Percentiles rank a stretch among this genome's conserved stretches.
Evolutionary conservation across 2,797 vertebrate genomes (phyloP).

Genomic region (Takifugu ocellatus): DNA sequence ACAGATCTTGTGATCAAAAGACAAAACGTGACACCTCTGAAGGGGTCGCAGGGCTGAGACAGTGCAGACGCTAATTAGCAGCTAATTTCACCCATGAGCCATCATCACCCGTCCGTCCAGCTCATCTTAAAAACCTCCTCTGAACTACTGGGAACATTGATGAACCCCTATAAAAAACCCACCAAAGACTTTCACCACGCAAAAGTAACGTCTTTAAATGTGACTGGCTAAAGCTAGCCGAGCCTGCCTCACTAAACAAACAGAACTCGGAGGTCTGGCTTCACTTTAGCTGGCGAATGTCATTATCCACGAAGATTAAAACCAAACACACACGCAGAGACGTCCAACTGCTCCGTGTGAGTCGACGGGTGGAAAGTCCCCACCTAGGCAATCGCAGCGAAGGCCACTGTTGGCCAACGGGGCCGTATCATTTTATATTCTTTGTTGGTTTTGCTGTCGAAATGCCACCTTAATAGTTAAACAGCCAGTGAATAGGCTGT

Average conservation of each 20-base stretch:
- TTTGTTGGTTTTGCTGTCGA: conserved; percentile 1
- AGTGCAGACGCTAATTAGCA: no score
- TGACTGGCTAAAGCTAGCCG: conserved; percentile 33
- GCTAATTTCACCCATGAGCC: no score
- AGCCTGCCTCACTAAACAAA: conserved; percentile 52
- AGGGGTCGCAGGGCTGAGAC: conserved; percentile 3
- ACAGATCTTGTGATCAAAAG: conserved; percentile 22
- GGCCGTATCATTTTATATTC: background rate
- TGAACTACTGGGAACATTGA: conserved; percentile 8
- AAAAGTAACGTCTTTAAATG: conserved; percentile 34
- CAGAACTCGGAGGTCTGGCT: conserved; percentile 61
- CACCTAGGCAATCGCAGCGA: conserved; percentile 12
- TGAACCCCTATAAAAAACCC: conserved; percentile 16
- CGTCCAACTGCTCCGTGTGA: conserved; percentile 31
- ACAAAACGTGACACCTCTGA: conserved; percentile 9
- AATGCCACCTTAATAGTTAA: conserved; percentile 7
- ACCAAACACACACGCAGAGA: conserved; percentile 51
- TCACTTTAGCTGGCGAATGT: conserved; percentile 48
- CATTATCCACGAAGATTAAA: conserved; percentile 58
- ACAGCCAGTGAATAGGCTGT: background rate
- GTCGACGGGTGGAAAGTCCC: conserved; percentile 49
- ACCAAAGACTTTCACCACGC: conserved; percentile 15
- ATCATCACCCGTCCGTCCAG: no score
- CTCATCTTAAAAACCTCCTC: background rate
- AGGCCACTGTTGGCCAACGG: background rate